phyloP scores from a whole-genome alignment of 2,797 vertebrate genomes.

The Falco naumanni region DNA sequence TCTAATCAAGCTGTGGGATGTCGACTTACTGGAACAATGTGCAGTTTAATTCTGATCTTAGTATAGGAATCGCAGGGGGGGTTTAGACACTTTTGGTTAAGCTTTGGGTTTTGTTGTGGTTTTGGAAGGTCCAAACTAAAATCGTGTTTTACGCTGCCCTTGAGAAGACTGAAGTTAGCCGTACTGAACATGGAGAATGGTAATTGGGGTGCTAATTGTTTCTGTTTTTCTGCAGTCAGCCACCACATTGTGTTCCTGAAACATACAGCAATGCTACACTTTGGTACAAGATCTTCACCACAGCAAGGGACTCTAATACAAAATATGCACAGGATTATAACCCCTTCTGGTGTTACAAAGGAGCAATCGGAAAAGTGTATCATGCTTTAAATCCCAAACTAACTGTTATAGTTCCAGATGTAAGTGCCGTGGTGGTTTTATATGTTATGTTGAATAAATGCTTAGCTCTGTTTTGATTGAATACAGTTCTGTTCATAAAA shows the following conservation, averaged over 20 bases:
- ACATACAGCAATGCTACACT: slow-evolving; percentile 94
- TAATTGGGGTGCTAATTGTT: background rate
- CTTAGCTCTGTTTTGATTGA: background rate
- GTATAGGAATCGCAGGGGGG: rapidly evolving
- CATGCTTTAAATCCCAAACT: slow-evolving; percentile 97
- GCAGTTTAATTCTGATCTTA: background rate
- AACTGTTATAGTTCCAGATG: slow-evolving; percentile 95
- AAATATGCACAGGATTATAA: slow-evolving; percentile 98
- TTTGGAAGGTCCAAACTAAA: background rate
- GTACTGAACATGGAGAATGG: background rate
- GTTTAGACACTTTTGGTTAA: background rate
- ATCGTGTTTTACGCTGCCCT: background rate
- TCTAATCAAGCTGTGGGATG: background rate
- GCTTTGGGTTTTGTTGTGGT: background rate
- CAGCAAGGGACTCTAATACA: slow-evolving; percentile 91
- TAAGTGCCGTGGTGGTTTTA: slow-evolving; percentile 76
- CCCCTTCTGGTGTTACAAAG: slow-evolving; percentile 99
- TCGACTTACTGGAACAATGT: background rate
- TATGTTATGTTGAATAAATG: background rate
- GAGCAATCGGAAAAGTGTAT: slow-evolving; percentile 97
- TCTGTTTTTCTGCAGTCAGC: slow-evolving; percentile 83
- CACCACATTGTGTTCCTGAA: slow-evolving; percentile 93
- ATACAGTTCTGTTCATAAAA: background rate
- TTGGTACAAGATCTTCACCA: slow-evolving; percentile 98
- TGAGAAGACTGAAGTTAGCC: background rate